A percentile compares a stretch with the other conserved stretches of the same genome.
Evolutionary conservation across 2,888 invertebrate species (phyloP).

Genomic region (Sipha maydis): DNA sequence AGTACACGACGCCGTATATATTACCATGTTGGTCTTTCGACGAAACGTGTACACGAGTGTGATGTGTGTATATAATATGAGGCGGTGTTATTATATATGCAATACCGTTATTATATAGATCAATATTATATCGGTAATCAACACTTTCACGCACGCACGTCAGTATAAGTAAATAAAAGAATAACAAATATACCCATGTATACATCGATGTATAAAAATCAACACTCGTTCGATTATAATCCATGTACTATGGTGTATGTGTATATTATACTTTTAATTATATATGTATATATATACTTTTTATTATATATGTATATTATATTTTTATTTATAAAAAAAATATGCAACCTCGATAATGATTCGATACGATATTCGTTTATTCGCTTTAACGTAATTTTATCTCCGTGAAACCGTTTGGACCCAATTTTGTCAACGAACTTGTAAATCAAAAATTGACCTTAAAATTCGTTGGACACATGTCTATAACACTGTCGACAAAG

Average conservation of each 20-base stretch:
- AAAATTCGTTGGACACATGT: not conserved
- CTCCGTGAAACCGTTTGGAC: not conserved
- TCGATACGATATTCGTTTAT: not conserved
- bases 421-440: not conserved
- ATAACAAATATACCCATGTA: too few species aligned
- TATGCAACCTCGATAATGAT: not conserved
- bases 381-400: not conserved
- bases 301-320: too few species aligned
- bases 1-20: not conserved
- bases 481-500: too few species aligned
- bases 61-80: not conserved
- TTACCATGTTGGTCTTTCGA: too few species aligned
- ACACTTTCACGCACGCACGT: not conserved
- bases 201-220: too few species aligned
- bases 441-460: too few species aligned
- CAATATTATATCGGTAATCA: not conserved
- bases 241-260: too few species aligned
- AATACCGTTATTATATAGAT: slow-evolving; percentile 2
- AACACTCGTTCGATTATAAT: too few species aligned
- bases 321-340: not conserved
- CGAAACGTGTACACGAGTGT: not conserved
- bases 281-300: too few species aligned
- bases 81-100: not conserved
- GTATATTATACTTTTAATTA: too few species aligned
- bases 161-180: not conserved